Evolutionary conservation across 2,113 vertebrate species (phyloP).

Genomic region (Camelus dromedarius): DNA sequence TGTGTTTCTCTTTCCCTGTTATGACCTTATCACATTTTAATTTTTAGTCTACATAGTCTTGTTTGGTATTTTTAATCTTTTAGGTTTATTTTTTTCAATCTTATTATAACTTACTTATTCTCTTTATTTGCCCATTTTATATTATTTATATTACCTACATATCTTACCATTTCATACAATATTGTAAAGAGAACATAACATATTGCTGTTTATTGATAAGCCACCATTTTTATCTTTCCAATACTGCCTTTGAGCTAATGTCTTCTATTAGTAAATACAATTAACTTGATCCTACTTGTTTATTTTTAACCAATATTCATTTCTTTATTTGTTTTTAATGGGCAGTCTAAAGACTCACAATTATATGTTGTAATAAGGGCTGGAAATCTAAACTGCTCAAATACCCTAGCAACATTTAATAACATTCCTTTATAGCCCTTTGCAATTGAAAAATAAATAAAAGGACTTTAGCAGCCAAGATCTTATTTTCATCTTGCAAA

Average conservation of each 20-base stretch:
- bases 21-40: not conserved
- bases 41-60: not conserved
- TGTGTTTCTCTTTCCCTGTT: not conserved
- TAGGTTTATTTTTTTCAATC: not conserved
- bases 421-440: not conserved
- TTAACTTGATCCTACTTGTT: not conserved
- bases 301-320: slow-evolving; percentile 42
- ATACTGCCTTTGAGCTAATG: not conserved
- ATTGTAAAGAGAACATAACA: not conserved
- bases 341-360: not conserved
- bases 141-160: not conserved
- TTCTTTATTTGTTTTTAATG: slow-evolving; percentile 55
- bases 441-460: not conserved
- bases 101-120: not conserved
- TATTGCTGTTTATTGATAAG: slow-evolving; percentile 5
- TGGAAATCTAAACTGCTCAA: not conserved
- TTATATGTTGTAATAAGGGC: not conserved
- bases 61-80: slow-evolving; percentile 29
- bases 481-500: not conserved
- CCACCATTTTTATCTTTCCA: not conserved
- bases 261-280: slow-evolving; percentile 17
- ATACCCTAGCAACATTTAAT: not conserved
- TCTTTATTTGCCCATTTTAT: not conserved
- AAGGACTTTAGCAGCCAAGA: not conserved
- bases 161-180: not conserved